Base-by-base conservation (phyloP, 2,797 vertebrate genomes). In the Tiaroga cobitis region DNA sequence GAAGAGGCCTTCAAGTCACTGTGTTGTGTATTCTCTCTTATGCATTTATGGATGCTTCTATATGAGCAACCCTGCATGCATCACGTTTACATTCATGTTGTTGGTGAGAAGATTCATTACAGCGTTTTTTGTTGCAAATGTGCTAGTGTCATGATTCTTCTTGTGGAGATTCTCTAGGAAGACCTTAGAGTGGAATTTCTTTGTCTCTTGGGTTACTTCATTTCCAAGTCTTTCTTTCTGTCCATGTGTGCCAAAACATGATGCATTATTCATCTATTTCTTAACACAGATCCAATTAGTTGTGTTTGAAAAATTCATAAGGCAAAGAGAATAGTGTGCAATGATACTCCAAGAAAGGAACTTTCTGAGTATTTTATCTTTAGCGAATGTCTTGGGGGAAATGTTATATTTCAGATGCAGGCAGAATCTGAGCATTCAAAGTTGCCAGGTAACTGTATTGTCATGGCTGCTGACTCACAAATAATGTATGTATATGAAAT, bases 241-340 rank as follows among this genome's bases (percentile, higher is more conserved):
- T 70, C 26, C 37, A 70, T 54, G 32, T 41, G 15, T 56, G 72
- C 74, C 34, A 67, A 84, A 84, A 84, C 37, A 79, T 46, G 11
- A 79, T 79, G 41, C 21, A 79, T 78, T 78, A 70, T 84, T 70
- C 26, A 84, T 78, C 43, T 84, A 84, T 79, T 83, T 84, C 49
- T 70, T 79, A 84, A 69, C 8, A 19, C 49, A 32, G 8, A 59
- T 68, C 74, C 49, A 69, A 59, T 84, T 84, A 84, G 46, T 37
- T 77, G 18, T 68, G 46, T 84, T 77, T 83, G 43, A 83, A 68
- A 68, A 39, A 76, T 76, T 39, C 24, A 68, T 26, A 41, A 83
- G 81, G 59, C 26, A 75, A 51, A 77, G 16, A 68, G 24, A 77
- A 24, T 68, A 77, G 34, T 83, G 32, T 63, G 63, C 61, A 46